Evolutionary conservation across 1,140 invertebrate genomes (phyloP), one percentile per base, ranked within the genome.

Genomic region (Octopus bimaculoides): DNA sequence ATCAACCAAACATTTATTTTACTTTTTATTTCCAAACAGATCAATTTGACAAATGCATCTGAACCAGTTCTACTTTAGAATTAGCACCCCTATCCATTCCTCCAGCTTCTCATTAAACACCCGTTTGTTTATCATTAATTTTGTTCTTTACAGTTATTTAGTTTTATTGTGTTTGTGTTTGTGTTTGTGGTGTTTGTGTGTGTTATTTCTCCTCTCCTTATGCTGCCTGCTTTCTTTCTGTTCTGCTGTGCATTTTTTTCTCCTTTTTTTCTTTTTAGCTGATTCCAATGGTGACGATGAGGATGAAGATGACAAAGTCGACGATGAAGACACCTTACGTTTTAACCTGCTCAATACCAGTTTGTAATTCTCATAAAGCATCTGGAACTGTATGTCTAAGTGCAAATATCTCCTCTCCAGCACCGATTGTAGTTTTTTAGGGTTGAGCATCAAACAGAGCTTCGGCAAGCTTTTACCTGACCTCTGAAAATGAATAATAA

Each of bases 291-390:
- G 52, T 9, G 77, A 52, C 12, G 88, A 75, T 41, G 26, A 41
- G 26, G 26, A 41, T 41, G 26, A 41, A 2, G 26, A 41, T 3
- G 3, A 41, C 1, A 0, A 86, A 80, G 71, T 83, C 69, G 5
- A 88, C 69, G n/a, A 83, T 81, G 53, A 73, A 55, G 53, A 75
- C 77, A 81, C 89, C 88, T 12, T 61, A 66, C 41, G 80, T 77
- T 26, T 85, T 14, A 17, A 82, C 82, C 20, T 83, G 61, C 52
- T 85, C 77, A 79, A 80, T 83, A 26, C 83, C 20, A 41, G 73
- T 54, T 17, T 81, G 77, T 8, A 88, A 52, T 61, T 81, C 41
- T 12, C 80, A 61, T 10, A 69, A 12, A 20, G 80, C 78, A 10
- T 80, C 81, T 52, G 87, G 85, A 52, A 80, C 75, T n/a, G 83